These are phyloP conservation scores for Oxystoma pomonae DNA, from an alignment of 2,888 invertebrate genomes.

Conservation along the genomic window DNA sequence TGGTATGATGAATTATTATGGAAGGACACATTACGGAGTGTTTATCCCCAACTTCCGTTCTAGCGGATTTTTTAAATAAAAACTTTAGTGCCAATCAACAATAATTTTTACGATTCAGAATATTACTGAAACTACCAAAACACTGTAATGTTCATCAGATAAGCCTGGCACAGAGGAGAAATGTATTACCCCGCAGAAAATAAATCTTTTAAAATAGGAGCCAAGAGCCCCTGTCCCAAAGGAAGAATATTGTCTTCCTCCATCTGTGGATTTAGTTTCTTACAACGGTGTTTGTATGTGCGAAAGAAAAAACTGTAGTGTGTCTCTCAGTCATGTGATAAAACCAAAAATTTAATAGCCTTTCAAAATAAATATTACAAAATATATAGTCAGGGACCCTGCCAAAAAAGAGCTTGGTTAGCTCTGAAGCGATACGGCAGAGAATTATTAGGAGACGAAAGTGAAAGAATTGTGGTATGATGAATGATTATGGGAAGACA, in stretches of 20 bases:
- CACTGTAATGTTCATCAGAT: too few species aligned
- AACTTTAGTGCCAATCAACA: conserved; percentile 33
- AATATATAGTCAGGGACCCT: conserved; percentile 49
- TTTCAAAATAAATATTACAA: conserved; percentile 67
- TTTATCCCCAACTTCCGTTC: conserved; percentile 58
- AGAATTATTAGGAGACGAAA: conserved; percentile 22
- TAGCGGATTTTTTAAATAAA: conserved; percentile 62
- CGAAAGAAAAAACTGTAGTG: conserved; percentile 28
- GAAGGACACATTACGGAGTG: conserved; percentile 47
- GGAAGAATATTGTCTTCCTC: conserved; percentile 75
- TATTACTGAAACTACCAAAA: too few species aligned
- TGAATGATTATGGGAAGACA: conserved; percentile 38
- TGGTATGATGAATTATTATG: conserved; percentile 40
- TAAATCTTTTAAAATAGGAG: too few species aligned
- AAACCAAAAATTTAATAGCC: conserved; percentile 55
- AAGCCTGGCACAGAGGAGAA: too few species aligned
- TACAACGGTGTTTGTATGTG: too few species aligned
- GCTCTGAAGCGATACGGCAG: background rate
- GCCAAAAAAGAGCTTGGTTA: background rate
- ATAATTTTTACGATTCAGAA: too few species aligned
- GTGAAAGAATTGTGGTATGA: conserved; percentile 36
- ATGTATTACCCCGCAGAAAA: too few species aligned
- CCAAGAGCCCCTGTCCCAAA: too few species aligned
- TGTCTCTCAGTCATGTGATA: conserved; percentile 30
- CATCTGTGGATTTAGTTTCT: too few species aligned